Percentiles rank a stretch among this genome's conserved stretches.
These are phyloP conservation scores for Kryptolebias marmoratus DNA, from an alignment of 2,113 vertebrate genomes.

Conservation along the genomic window DNA sequence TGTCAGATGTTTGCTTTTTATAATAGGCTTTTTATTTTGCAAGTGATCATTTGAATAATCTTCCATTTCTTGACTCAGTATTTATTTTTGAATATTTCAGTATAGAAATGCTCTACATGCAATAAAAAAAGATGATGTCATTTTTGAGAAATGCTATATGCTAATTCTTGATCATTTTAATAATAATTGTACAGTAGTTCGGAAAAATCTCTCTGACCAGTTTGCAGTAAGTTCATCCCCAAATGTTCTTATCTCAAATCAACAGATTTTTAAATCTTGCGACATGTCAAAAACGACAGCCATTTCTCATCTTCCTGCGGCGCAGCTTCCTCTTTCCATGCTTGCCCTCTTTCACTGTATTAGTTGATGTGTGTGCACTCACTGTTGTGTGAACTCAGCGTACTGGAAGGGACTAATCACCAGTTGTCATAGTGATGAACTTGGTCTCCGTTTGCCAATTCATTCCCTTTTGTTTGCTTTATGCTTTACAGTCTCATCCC, in stretches of 20 bases:
- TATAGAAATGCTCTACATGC: too few species aligned
- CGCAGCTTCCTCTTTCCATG: constrained; percentile 29
- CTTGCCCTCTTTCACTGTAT: not conserved
- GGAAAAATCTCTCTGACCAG: not conserved
- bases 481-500: constrained; percentile 61
- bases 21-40: too few species aligned
- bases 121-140: too few species aligned
- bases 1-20: too few species aligned
- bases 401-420: constrained; percentile 76
- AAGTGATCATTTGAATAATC: too few species aligned
- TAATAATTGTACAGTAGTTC: too few species aligned
- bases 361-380: constrained; percentile 21
- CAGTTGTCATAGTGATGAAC: constrained; percentile 74
- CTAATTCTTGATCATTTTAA: too few species aligned
- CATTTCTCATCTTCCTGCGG: constrained; percentile 6
- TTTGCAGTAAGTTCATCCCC: not conserved
- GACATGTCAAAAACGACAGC: constrained; percentile 6
- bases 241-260: not conserved
- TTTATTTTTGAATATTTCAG: too few species aligned
- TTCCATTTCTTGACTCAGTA: too few species aligned
- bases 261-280: not conserved
- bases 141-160: too few species aligned
- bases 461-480: constrained; percentile 68
- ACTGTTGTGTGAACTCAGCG: constrained; percentile 67
- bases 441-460: constrained; percentile 61